These are phyloP conservation scores for Monodelphis domestica DNA, from an alignment of 2,797 vertebrate species.

Conservation along the genomic window DNA sequence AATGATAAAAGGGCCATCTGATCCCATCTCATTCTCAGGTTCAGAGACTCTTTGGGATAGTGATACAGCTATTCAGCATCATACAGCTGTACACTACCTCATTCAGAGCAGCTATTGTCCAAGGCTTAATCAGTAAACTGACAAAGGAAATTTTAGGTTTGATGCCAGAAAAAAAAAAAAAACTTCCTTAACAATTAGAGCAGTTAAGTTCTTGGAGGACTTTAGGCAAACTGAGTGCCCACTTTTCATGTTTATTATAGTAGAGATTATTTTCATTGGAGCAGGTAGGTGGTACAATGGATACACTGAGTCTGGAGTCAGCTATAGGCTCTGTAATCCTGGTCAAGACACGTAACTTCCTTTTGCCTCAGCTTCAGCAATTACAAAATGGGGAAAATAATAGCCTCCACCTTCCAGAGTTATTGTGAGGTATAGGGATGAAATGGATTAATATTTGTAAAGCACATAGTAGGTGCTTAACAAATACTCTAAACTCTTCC, in stretches of 20 bases:
- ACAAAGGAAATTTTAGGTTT: neutral
- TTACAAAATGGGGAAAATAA: neutral
- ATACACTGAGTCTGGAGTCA: neutral
- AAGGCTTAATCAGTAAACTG: neutral
- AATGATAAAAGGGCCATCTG: constrained; percentile 47
- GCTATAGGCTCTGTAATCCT: neutral
- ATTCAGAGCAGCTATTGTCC: neutral
- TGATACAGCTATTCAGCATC: neutral
- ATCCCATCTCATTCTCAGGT: constrained; percentile 58
- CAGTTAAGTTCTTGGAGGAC: neutral
- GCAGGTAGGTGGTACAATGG: neutral
- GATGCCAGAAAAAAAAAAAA: neutral
- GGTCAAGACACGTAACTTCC: neutral
- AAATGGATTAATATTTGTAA: neutral
- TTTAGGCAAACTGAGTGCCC: neutral
- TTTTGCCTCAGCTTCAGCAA: neutral
- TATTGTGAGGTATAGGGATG: neutral
- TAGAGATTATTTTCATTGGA: neutral
- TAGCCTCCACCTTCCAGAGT: neutral
- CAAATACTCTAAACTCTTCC: neutral
- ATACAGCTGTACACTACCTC: neutral
- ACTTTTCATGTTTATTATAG: neutral
- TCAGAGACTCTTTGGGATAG: constrained; percentile 43
- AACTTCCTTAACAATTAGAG: neutral
- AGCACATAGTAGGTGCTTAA: neutral